phyloP scores from a whole-genome alignment of 2,797 vertebrate species.

The Cuniculus paca region DNA sequence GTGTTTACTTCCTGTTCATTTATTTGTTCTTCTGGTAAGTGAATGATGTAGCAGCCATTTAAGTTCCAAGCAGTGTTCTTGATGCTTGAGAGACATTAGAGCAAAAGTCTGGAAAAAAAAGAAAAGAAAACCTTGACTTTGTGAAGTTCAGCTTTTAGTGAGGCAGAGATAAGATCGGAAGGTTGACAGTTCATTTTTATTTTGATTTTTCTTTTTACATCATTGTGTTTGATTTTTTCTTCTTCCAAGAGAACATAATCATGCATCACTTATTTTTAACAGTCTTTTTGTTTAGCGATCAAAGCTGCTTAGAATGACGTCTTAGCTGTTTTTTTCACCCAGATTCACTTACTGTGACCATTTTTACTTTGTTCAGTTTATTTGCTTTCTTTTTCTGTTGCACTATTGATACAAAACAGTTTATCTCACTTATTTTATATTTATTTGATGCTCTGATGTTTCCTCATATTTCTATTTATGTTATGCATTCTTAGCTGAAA shows the following conservation, averaged over 20 bases:
- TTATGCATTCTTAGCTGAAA: neutral
- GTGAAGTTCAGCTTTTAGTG: neutral
- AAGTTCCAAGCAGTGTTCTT: neutral
- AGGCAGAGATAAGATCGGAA: neutral
- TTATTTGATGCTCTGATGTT: neutral
- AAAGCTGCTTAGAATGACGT: neutral
- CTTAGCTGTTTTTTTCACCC: neutral
- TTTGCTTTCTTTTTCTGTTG: neutral
- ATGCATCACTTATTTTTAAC: neutral
- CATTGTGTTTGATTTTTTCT: neutral
- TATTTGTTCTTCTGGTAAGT: neutral
- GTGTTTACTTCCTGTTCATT: neutral
- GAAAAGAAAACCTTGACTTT: neutral
- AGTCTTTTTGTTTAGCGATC: neutral
- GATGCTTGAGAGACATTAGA: neutral
- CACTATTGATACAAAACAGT: neutral
- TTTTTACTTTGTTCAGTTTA: slow-evolving; percentile 6
- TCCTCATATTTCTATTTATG: neutral
- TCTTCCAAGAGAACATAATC: neutral
- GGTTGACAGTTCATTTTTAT: neutral
- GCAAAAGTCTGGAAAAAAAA: neutral
- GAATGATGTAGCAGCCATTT: neutral
- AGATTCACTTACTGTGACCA: neutral
- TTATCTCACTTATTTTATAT: neutral
- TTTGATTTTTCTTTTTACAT: neutral